These are phyloP conservation scores for Diadophis punctatus DNA, from an alignment of 2,113 vertebrate species.

Conservation along the genomic window DNA sequence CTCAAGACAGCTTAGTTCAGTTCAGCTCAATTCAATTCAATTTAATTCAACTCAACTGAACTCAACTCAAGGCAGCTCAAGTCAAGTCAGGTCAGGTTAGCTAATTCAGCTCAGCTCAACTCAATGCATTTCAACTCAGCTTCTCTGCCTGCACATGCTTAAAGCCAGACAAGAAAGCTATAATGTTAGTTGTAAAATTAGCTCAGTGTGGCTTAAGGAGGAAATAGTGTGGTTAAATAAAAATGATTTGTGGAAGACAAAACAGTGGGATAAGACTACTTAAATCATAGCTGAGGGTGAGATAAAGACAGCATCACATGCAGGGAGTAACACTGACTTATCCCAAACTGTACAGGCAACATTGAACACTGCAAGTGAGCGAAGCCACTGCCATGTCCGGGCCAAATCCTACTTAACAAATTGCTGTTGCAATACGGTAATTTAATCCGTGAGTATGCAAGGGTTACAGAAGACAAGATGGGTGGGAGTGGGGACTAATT, in stretches of 20 bases:
- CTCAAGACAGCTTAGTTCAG: no score
- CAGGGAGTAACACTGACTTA: not conserved
- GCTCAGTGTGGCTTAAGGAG: not conserved
- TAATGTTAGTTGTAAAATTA: not conserved
- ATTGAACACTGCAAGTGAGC: not conserved
- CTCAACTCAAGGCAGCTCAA: not conserved
- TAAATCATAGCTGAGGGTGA: not conserved
- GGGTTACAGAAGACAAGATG: not conserved
- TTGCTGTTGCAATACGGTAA: not conserved
- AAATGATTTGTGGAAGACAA: not conserved
- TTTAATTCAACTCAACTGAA: not conserved
- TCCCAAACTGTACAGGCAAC: not conserved
- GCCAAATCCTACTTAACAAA: not conserved
- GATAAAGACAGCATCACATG: not conserved
- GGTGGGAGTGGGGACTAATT: constrained; percentile 26
- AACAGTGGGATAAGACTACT: not conserved
- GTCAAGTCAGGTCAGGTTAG: not conserved
- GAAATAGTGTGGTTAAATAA: not conserved
- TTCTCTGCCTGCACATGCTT: not conserved
- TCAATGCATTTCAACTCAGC: not conserved
- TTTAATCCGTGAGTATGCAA: not conserved
- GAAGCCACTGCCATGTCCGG: not conserved
- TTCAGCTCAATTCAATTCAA: not conserved
- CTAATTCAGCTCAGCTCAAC: not conserved
- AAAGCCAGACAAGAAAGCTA: not conserved